Percentiles rank a stretch among this genome's conserved stretches.
Evolutionary conservation across 2,888 invertebrate genomes (phyloP).

Genomic region (Actias luna): DNA sequence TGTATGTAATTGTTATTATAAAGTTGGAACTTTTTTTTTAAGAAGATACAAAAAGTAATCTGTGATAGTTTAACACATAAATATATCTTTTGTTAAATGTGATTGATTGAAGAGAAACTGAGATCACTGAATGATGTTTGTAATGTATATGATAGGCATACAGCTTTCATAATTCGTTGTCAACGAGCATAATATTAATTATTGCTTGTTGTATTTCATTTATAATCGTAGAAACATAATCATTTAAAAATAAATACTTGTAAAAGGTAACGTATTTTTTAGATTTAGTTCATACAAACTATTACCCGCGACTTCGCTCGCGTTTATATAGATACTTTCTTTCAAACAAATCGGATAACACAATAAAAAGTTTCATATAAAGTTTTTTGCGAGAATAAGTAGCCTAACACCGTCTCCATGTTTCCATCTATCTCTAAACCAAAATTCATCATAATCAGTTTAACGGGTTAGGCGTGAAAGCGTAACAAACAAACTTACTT

Average conservation of each 20-base stretch:
- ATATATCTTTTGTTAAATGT: constrained; percentile 1
- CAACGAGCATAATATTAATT: not conserved
- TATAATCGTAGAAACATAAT: not conserved
- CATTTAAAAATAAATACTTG: not conserved
- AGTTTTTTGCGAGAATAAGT: too few species aligned
- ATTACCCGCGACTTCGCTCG: too few species aligned
- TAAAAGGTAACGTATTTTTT: not conserved
- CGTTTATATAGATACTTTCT: too few species aligned
- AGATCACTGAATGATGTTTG: not conserved
- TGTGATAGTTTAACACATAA: constrained; percentile 2
- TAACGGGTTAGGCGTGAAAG: too few species aligned
- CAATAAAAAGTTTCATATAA: too few species aligned
- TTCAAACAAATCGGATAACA: too few species aligned
- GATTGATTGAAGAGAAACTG: constrained; percentile 19
- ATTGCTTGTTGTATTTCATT: not conserved
- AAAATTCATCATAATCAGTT: too few species aligned
- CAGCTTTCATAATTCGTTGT: not conserved
- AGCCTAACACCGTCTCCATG: too few species aligned
- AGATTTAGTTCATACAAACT: too few species aligned
- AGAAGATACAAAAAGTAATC: constrained; percentile 15
- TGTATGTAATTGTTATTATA: not conserved
- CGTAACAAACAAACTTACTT: too few species aligned
- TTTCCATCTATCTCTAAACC: too few species aligned
- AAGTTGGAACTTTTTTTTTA: not conserved
- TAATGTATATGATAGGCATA: not conserved